Percentiles rank a stretch among this genome's conserved stretches.
Evolutionary conservation across 2,888 invertebrate genomes (phyloP).

Genomic region (Perdita meconis): DNA sequence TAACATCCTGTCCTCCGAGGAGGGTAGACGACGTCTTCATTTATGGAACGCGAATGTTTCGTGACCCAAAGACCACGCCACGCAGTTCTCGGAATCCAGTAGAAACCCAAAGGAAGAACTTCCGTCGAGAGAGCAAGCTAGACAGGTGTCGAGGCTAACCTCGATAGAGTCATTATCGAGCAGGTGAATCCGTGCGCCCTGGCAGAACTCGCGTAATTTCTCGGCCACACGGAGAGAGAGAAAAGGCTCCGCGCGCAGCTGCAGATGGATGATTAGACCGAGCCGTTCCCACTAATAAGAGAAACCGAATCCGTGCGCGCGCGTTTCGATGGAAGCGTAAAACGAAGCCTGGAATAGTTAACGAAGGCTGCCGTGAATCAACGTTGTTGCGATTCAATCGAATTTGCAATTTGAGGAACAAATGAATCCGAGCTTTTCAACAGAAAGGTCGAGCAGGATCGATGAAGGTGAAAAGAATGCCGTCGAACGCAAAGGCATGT

Average conservation of each 20-base stretch:
- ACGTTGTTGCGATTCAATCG: constrained; percentile 6
- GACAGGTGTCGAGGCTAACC: constrained; percentile 68
- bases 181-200: constrained; percentile 73
- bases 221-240: constrained; percentile 56
- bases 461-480: not conserved
- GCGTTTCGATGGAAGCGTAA: constrained; percentile 13
- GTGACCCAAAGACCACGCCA: not conserved
- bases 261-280: constrained; percentile 61
- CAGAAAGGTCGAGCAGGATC: not conserved
- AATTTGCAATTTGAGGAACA: not conserved
- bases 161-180: constrained; percentile 76
- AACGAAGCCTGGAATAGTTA: constrained; percentile 45
- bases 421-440: constrained; percentile 1
- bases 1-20: not conserved
- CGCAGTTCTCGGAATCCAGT: not conserved
- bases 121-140: constrained; percentile 21
- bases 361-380: constrained; percentile 17
- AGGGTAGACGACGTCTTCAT: constrained; percentile 1
- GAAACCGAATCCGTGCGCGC: constrained; percentile 59
- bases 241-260: constrained; percentile 44
- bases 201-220: constrained; percentile 60
- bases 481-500: too few species aligned
- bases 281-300: constrained; percentile 60
- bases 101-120: constrained; percentile 29
- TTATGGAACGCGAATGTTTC: not conserved